Evolutionary conservation across 1,140 invertebrate species (phyloP).

Genomic region (Gyrodactylus bullatarudis): DNA sequence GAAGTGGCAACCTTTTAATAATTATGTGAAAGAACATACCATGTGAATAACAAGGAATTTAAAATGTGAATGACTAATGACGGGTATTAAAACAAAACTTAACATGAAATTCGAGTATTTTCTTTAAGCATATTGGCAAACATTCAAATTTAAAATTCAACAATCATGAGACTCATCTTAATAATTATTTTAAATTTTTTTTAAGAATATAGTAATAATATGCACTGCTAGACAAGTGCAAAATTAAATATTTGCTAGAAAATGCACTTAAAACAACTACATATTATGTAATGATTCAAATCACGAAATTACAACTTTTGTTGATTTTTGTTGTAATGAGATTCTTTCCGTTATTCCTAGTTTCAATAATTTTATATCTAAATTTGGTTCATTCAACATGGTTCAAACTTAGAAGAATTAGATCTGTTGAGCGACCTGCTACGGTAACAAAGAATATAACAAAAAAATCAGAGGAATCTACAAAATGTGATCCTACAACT

Average conservation of each 20-base stretch:
- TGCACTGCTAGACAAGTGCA: not conserved
- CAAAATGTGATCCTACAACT: too few species aligned
- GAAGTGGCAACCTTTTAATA: not conserved
- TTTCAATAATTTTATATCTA: too few species aligned
- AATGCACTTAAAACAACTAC: not conserved
- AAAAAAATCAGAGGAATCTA: too few species aligned
- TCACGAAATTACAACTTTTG: not conserved
- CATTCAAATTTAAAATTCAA: not conserved
- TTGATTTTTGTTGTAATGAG: not conserved
- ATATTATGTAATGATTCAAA: not conserved
- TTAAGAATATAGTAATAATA: not conserved
- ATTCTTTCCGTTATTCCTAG: too few species aligned
- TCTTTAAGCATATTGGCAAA: not conserved
- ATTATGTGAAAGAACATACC: not conserved
- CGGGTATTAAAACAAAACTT: not conserved
- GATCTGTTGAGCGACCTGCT: too few species aligned
- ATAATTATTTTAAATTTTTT: not conserved
- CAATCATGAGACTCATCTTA: not conserved
- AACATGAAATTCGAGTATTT: not conserved
- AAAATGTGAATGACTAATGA: not conserved
- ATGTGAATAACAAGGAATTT: not conserved
- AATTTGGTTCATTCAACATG: too few species aligned
- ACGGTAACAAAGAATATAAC: too few species aligned
- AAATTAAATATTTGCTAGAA: not conserved
- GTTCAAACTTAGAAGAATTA: too few species aligned